Evolutionary conservation across 2,888 invertebrate species (phyloP).

Genomic region (Caenorhabditis macrosperma): DNA sequence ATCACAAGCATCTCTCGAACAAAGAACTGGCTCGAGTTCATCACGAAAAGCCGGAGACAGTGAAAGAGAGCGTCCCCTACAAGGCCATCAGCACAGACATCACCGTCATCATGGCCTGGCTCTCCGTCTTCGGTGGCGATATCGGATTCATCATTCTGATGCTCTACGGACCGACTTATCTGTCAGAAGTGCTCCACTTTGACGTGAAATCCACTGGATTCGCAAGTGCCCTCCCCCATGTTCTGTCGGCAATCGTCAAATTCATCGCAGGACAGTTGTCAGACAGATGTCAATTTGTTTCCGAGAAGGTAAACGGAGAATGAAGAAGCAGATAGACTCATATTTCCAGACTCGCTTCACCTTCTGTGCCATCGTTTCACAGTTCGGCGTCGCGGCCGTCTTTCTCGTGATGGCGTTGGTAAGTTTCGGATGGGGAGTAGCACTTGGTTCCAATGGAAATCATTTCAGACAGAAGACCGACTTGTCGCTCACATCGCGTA

Average conservation of each 20-base stretch:
- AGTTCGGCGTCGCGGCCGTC: constrained; percentile 65
- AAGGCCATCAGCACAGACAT: constrained; percentile 32
- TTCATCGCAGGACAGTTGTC: constrained; percentile 50
- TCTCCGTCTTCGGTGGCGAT: constrained; percentile 56
- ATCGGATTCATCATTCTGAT: constrained; percentile 63
- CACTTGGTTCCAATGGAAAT: too few species aligned
- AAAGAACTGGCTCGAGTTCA: constrained; percentile 12
- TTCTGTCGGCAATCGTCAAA: constrained; percentile 50
- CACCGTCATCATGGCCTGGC: constrained; percentile 20
- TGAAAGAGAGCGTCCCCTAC: constrained; percentile 52
- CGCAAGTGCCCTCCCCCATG: constrained; percentile 48
- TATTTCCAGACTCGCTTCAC: constrained; percentile 53
- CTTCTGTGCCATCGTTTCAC: constrained; percentile 64
- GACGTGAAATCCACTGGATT: constrained; percentile 54
- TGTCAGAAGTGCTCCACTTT: constrained; percentile 43
- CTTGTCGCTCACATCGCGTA: constrained; percentile 59
- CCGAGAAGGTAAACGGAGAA: constrained; percentile 36
- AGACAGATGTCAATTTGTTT: constrained; percentile 39
- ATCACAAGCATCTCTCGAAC: constrained; percentile 21
- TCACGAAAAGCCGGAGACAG: not conserved
- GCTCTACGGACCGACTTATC: constrained; percentile 64
- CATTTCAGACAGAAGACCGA: constrained; percentile 27
- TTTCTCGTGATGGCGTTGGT: constrained; percentile 62
- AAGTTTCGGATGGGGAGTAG: too few species aligned
- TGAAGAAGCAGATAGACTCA: too few species aligned